Percentiles rank a stretch among this genome's conserved stretches.
These are phyloP conservation scores for Drosophila littoralis DNA, from an alignment of 1,140 invertebrate genomes.

Conservation along the genomic window DNA sequence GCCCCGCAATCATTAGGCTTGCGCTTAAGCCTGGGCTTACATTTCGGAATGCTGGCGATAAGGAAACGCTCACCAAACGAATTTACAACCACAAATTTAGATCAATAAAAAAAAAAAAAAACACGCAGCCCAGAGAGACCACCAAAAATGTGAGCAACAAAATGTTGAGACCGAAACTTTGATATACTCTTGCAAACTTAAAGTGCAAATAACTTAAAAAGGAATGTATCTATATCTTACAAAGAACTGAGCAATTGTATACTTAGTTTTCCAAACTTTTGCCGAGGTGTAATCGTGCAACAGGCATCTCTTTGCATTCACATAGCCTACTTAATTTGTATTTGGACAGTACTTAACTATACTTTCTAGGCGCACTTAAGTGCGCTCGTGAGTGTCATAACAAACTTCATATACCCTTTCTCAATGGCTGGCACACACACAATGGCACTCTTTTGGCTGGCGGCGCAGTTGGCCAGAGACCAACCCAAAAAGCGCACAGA, in stretches of 20 bases:
- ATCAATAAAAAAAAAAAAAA: conserved; percentile 57
- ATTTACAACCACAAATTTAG: conserved; percentile 73
- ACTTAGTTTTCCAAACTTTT: too few relatives aligned
- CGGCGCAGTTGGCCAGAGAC: conserved; percentile 19
- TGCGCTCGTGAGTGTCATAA: background rate
- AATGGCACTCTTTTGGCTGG: conserved; percentile 12
- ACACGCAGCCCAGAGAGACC: conserved; percentile 45
- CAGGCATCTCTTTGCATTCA: too few relatives aligned
- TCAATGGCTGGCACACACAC: background rate
- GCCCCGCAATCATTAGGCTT: conserved; percentile 46
- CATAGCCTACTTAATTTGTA: too few relatives aligned
- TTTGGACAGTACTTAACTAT: background rate
- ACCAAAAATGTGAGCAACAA: conserved; percentile 11
- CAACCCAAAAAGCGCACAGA: conserved; percentile 30
- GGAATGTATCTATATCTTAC: too few relatives aligned
- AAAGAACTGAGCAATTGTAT: too few relatives aligned
- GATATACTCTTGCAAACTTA: background rate
- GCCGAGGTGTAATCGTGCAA: too few relatives aligned
- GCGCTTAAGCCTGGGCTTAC: conserved; percentile 9
- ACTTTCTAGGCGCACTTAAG: background rate
- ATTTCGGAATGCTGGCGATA: conserved; percentile 58
- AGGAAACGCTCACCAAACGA: conserved; percentile 57
- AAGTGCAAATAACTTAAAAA: too few relatives aligned
- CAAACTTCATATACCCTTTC: conserved; percentile 21
- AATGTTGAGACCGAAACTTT: background rate